Conservation (phyloP, 2,888 invertebrate species). For the Tuta absoluta region DNA sequence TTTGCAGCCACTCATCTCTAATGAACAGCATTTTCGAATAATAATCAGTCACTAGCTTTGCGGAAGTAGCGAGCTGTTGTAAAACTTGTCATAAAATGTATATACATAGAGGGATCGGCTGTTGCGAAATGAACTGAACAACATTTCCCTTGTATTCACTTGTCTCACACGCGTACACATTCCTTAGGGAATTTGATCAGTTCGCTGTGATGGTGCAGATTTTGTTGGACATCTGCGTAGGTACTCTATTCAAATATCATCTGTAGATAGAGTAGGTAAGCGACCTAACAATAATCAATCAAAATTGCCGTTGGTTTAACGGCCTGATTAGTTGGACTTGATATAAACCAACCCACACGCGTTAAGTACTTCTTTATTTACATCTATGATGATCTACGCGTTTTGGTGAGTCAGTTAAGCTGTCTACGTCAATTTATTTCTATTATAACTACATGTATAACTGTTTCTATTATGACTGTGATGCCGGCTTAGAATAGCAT, state of each 20-base stretch:
- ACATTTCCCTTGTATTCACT: too few species aligned
- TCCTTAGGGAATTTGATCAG: too few species aligned
- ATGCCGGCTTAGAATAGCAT: too few species aligned
- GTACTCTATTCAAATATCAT: not conserved
- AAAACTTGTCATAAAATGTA: not conserved
- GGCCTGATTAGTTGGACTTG: not conserved
- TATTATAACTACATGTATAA: not conserved
- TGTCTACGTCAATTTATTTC: conserved; percentile 11
- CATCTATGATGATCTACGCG: not conserved
- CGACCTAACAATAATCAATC: not conserved
- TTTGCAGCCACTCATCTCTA: conserved; percentile 61
- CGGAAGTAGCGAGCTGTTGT: not conserved
- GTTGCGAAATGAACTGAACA: too few species aligned
- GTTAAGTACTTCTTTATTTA: not conserved
- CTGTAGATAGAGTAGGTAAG: not conserved
- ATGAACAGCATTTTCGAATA: conserved; percentile 54
- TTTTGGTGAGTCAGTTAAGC: not conserved
- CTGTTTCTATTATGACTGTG: too few species aligned
- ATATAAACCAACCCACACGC: conserved; percentile 10
- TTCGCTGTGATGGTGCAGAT: too few species aligned
- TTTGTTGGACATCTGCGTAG: too few species aligned
- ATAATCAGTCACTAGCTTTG: conserved; percentile 9
- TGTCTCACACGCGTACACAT: too few species aligned
- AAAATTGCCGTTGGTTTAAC: conserved; percentile 3
- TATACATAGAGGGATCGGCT: too few species aligned